Conservation (phyloP, 2,797 vertebrate species). For the Valencia hispanica region DNA sequence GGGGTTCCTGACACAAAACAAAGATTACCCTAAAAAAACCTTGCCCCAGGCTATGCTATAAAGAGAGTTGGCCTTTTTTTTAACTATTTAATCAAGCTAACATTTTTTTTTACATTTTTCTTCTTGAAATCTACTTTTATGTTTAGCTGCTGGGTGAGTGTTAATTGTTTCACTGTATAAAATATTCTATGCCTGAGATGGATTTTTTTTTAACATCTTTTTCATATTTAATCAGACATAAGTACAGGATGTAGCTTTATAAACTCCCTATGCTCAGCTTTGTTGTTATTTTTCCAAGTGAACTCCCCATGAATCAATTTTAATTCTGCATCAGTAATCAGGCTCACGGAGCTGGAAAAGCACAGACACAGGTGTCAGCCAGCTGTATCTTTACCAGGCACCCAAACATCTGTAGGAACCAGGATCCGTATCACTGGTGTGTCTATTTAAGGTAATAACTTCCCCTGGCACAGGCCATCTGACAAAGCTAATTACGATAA, state of each 20-base stretch:
- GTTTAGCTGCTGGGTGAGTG: neutral
- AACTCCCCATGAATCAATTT: slow-evolving; percentile 56
- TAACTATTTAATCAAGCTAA: neutral
- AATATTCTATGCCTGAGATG: neutral
- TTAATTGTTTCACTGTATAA: neutral
- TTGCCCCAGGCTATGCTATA: neutral
- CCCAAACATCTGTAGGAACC: slow-evolving; percentile 75
- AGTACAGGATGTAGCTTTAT: neutral
- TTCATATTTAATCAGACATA: neutral
- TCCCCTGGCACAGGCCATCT: slow-evolving; percentile 75
- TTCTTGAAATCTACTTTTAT: neutral
- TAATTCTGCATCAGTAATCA: slow-evolving; percentile 64
- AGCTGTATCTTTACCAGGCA: slow-evolving; percentile 73
- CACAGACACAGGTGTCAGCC: slow-evolving; percentile 50
- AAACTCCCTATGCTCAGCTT: slow-evolving; percentile 18
- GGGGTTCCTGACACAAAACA: neutral
- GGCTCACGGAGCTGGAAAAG: slow-evolving; percentile 48
- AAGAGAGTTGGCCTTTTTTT: neutral
- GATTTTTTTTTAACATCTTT: neutral
- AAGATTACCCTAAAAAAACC: neutral
- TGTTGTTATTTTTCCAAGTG: slow-evolving; percentile 22
- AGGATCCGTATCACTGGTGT: slow-evolving; percentile 67
- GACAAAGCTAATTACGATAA: slow-evolving; percentile 77
- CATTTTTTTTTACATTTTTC: no score
- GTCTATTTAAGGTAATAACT: slow-evolving; percentile 78